These are phyloP conservation scores for Puma concolor DNA, from an alignment of 2,113 vertebrate genomes.

Conservation along the genomic window DNA sequence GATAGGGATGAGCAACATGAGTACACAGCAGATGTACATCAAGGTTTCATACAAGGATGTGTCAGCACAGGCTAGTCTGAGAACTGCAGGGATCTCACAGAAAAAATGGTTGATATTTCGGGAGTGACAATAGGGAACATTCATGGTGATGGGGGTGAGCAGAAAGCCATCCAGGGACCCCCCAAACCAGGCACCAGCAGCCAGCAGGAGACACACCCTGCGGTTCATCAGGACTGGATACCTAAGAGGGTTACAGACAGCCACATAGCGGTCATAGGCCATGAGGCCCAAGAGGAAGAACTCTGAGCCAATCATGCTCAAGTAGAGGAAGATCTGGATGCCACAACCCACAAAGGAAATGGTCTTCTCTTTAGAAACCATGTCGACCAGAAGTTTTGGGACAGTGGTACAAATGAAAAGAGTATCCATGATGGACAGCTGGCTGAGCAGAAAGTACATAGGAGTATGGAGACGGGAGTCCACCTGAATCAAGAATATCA, in stretches of 20 bases:
- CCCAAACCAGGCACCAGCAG: constrained; percentile 40
- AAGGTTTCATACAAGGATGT: constrained; percentile 17
- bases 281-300: constrained; percentile 66
- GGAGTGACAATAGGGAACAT: constrained; percentile 48
- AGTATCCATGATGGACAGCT: constrained; percentile 57
- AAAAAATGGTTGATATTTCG: constrained; percentile 5
- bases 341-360: constrained; percentile 50
- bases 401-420: constrained; percentile 22
- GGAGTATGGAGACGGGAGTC: constrained; percentile 37
- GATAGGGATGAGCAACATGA: constrained; percentile 54
- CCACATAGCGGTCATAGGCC: constrained; percentile 66
- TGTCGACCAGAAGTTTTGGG: constrained; percentile 38
- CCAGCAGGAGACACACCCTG: constrained; percentile 5
- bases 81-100: constrained; percentile 41
- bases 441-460: constrained; percentile 61
- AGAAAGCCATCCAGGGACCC: constrained; percentile 53
- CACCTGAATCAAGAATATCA: constrained; percentile 53
- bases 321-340: constrained; percentile 42
- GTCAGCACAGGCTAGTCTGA: constrained; percentile 55
- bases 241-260: constrained; percentile 44
- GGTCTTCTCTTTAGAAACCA: constrained; percentile 16
- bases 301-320: constrained; percentile 36
- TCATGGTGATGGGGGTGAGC: constrained; percentile 48
- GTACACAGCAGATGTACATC: constrained; percentile 30
- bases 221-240: constrained; percentile 48